Percentiles rank a stretch among this genome's conserved stretches.
Evolutionary conservation across 2,888 invertebrate genomes (phyloP).

Genomic region (Acleris literana): DNA sequence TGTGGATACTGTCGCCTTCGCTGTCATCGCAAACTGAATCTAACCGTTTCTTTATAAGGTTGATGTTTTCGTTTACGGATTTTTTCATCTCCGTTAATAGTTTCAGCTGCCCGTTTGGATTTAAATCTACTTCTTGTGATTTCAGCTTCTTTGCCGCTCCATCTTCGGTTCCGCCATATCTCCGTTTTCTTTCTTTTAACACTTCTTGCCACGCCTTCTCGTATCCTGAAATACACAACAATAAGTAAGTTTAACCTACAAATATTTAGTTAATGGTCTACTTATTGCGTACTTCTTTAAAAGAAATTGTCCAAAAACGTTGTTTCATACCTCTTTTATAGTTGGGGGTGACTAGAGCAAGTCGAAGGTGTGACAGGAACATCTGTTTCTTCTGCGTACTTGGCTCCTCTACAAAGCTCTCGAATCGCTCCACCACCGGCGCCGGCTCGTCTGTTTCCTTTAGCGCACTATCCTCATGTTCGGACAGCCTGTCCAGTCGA

Average conservation of each 20-base stretch:
- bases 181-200: slow-evolving; percentile 84
- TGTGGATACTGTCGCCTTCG: slow-evolving; percentile 64
- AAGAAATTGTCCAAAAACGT: background rate
- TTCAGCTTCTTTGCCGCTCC: slow-evolving; percentile 43
- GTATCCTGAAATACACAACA: slow-evolving; percentile 72
- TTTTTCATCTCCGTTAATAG: slow-evolving; percentile 75
- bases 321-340: slow-evolving; percentile 82
- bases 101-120: slow-evolving; percentile 65
- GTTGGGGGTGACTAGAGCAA: slow-evolving; percentile 79
- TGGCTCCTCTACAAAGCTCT: slow-evolving; percentile 42
- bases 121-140: slow-evolving; percentile 49
- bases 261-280: background rate
- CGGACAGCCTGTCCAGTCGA: slow-evolving; percentile 56
- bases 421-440: background rate
- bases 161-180: slow-evolving; percentile 69
- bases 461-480: slow-evolving; percentile 56
- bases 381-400: slow-evolving; percentile 77
- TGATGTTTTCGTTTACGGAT: slow-evolving; percentile 73
- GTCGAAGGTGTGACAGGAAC: slow-evolving; percentile 84
- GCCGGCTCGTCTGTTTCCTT: background rate
- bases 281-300: background rate
- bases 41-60: slow-evolving; percentile 70
- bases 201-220: slow-evolving; percentile 86
- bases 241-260: background rate
- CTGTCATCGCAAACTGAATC: slow-evolving; percentile 51